phyloP scores from a whole-genome alignment of 2,888 invertebrate genomes.

The Pomacea canaliculata region DNA sequence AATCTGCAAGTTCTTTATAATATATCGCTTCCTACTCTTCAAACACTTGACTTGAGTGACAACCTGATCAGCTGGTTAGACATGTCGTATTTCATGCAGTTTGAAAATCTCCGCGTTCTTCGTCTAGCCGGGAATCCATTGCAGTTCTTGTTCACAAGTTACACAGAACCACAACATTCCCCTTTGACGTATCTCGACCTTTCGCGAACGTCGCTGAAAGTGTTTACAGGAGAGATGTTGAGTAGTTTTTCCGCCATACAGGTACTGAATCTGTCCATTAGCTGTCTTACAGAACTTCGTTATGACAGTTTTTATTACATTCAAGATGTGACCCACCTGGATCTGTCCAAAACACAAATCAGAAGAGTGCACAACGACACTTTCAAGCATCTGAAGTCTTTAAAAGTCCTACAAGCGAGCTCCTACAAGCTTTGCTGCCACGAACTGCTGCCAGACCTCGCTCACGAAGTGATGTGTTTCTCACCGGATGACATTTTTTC shows the following conservation, averaged over 20 bases:
- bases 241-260: too few relatives aligned
- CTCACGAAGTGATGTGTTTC: neutral
- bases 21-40: slow-evolving; percentile 5
- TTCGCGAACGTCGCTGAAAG: too few relatives aligned
- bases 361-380: neutral
- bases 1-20: slow-evolving; percentile 2
- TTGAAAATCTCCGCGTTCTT: slow-evolving; percentile 11
- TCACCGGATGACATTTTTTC: slow-evolving; percentile 18
- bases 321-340: slow-evolving; percentile 6
- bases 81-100: slow-evolving; percentile 1
- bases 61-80: slow-evolving; percentile 16
- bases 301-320: slow-evolving; percentile 14
- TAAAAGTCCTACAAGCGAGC: slow-evolving; percentile 9
- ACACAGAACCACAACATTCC: too few relatives aligned
- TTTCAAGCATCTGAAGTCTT: neutral
- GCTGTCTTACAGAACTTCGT: neutral
- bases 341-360: slow-evolving; percentile 12
- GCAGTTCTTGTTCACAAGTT: too few relatives aligned
- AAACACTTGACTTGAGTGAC: slow-evolving; percentile 19
- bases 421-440: slow-evolving; percentile 27
- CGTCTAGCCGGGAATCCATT: slow-evolving; percentile 6
- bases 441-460: slow-evolving; percentile 14
- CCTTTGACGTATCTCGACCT: too few relatives aligned
- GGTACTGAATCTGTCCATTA: too few relatives aligned
- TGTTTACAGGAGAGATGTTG: too few relatives aligned